Evolutionary conservation across 2,113 vertebrate genomes (phyloP), one percentile per base, ranked within the genome.

Genomic region (Brienomyrus longianalis): DNA sequence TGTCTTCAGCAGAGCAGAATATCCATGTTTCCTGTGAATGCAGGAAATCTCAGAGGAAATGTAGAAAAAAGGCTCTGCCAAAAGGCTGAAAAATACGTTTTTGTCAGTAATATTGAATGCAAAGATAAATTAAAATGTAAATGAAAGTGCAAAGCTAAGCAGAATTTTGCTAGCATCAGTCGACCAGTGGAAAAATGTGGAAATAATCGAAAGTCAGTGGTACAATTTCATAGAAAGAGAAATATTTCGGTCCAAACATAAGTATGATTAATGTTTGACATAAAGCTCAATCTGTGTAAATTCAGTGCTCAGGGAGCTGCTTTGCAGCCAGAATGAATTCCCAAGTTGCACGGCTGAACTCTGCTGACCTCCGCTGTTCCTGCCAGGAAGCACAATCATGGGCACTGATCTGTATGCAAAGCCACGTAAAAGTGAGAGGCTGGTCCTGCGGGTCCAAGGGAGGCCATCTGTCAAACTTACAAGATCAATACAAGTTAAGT

Each of bases 401-500:
- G 56, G 9, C 80, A 89, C 74, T 43, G 59, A 91, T 93, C 87
- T 93, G 87, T 91, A 92, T 93, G 91, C 90, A 43, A 88, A 90
- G 43, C 70, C 7, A 21, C 74, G 45, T 0, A 77, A 88, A 89
- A 88, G 77, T 54, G 90, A 74, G 66, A 89, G n/a, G 39, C 62
- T 89, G 2, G 86, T 80, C 48, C 19, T 39, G 87, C 4, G 48
- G 23, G 51, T 50, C n/a, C 31, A 86, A 17, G 48, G 88, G 56
- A 66, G 45, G 45, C 70, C 74, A 88, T 93, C 92, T 56, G 86
- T 93, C 92, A 90, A 56, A 90, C 90, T 15, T 59, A 10, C 1
- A 45, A 27, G 90, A 93, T 95, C 93, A 2, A 95, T 95, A 91
- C 90, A 52, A 89, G 92, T 89, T 70, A 51, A 0, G 0, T 50